Evolutionary conservation across 2,888 invertebrate species (phyloP).

Genomic region (Eurytoma adleriae): DNA sequence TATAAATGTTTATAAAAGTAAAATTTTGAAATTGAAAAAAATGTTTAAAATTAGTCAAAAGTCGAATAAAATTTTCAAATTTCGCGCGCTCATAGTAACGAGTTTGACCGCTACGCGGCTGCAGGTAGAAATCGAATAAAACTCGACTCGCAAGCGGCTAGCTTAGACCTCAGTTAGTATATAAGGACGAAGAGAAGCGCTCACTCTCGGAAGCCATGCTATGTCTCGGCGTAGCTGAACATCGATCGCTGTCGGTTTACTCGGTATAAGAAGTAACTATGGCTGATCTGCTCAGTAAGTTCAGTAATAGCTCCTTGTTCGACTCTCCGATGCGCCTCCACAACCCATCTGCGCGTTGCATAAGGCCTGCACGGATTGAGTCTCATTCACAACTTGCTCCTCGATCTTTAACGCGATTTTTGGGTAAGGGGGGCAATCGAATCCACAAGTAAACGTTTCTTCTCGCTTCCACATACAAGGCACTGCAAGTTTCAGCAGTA

Average conservation of each 20-base stretch:
- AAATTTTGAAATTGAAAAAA: not conserved
- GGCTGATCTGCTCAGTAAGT: conserved; percentile 31
- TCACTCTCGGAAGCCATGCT: conserved; percentile 18
- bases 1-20: not conserved
- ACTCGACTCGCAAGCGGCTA: not conserved
- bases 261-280: conserved; percentile 7
- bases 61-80: not conserved
- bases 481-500: conserved; percentile 18
- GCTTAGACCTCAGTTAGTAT: not conserved
- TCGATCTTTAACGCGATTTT: conserved; percentile 19
- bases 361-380: conserved; percentile 9
- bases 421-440: conserved; percentile 17
- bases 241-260: conserved; percentile 26
- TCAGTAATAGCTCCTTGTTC: conserved; percentile 1
- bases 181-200: not conserved
- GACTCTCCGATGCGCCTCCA: conserved; percentile 25
- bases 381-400: not conserved
- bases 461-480: conserved; percentile 18
- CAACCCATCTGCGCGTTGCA: not conserved
- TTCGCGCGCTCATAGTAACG: not conserved
- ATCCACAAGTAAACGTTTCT: not conserved
- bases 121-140: not conserved
- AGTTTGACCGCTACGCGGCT: not conserved
- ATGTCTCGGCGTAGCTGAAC: conserved; percentile 16
- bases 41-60: not conserved